A percentile compares a stretch with the other conserved stretches of the same genome.
Evolutionary conservation across 2,888 invertebrate genomes (phyloP).

Genomic region (Drosophila paucipuncta): DNA sequence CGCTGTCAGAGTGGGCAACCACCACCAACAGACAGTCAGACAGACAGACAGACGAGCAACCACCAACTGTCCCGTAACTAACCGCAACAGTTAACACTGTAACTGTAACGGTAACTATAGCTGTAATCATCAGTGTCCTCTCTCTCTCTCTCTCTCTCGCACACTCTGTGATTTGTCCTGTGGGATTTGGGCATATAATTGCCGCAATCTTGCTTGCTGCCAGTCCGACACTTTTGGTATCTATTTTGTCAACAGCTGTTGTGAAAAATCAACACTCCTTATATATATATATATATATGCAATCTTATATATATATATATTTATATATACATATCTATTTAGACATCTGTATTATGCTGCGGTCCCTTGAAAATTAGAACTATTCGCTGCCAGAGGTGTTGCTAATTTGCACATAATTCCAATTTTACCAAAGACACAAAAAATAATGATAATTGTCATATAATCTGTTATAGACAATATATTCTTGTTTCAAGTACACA

Average conservation of each 20-base stretch:
- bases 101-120: constrained; percentile 22
- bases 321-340: not conserved
- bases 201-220: constrained; percentile 50
- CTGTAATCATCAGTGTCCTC: constrained; percentile 47
- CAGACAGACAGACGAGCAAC: constrained; percentile 23
- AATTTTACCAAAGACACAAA: not conserved
- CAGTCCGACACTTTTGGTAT: constrained; percentile 14
- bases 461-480: not conserved
- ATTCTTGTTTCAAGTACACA: not conserved
- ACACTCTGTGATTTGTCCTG: constrained; percentile 71
- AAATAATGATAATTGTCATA: not conserved
- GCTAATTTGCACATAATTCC: constrained; percentile 8
- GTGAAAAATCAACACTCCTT: constrained; percentile 20
- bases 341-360: not conserved
- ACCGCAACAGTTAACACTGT: constrained; percentile 55
- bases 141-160: constrained; percentile 13
- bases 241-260: constrained; percentile 65
- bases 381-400: not conserved
- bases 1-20: constrained; percentile 45
- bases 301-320: no score
- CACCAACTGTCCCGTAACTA: constrained; percentile 60
- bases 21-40: constrained; percentile 11
- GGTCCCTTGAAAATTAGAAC: not conserved
- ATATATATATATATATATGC: not conserved
- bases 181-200: constrained; percentile 70